phyloP scores from a whole-genome alignment of 2,113 vertebrate genomes.

The Alces alces region DNA sequence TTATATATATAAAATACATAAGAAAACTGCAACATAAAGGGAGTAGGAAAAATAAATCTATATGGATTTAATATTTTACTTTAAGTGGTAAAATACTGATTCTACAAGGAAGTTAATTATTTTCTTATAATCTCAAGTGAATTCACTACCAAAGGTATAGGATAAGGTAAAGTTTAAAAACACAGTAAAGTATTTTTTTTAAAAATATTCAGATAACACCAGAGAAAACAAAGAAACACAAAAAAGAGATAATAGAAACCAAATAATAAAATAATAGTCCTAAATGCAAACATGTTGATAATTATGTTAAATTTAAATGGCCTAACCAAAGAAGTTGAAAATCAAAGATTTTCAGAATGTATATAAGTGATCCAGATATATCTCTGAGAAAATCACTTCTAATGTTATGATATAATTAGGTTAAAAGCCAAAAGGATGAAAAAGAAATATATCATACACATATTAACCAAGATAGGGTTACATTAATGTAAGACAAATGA shows the following conservation, averaged over 20 bases:
- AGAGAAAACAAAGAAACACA: neutral
- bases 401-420: neutral
- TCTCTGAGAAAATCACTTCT: neutral
- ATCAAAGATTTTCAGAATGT: neutral
- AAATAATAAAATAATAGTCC: neutral
- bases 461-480: neutral
- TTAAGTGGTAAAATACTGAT: neutral
- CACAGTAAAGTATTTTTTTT: neutral
- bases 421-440: neutral
- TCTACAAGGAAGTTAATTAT: neutral
- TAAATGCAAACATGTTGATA: neutral
- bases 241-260: neutral
- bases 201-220: neutral
- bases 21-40: neutral
- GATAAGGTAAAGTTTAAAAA: neutral
- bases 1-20: neutral
- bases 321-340: neutral
- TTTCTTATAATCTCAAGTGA: neutral
- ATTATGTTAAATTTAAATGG: neutral
- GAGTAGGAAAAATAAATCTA: neutral
- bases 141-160: neutral
- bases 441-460: neutral
- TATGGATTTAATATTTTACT: neutral
- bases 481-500: neutral
- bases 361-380: neutral